These are phyloP conservation scores for Chironomus tentans DNA, from an alignment of 2,888 invertebrate species.

Conservation along the genomic window DNA sequence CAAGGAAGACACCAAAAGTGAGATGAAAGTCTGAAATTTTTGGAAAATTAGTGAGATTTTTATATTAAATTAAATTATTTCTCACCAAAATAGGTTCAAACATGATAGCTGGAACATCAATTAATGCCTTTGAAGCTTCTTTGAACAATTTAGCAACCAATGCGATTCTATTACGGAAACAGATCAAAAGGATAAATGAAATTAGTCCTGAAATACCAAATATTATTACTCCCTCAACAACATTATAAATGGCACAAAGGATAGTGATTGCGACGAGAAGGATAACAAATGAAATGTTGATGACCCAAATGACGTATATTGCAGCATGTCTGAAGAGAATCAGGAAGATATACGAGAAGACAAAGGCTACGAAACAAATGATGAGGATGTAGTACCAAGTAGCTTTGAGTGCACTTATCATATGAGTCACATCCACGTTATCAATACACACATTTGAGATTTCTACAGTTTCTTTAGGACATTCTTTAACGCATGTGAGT, in stretches of 20 bases:
- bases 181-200: slow-evolving; percentile 35
- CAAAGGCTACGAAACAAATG: slow-evolving; percentile 50
- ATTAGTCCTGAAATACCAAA: no score
- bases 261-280: slow-evolving; percentile 35
- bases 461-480: slow-evolving; percentile 33
- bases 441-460: slow-evolving; percentile 37
- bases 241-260: slow-evolving; percentile 33
- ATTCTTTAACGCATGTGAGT: slow-evolving; percentile 32
- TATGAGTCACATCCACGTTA: slow-evolving; percentile 32
- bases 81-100: slow-evolving; percentile 55
- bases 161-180: slow-evolving; percentile 52
- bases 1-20: slow-evolving; percentile 38
- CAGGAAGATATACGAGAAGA: slow-evolving; percentile 46
- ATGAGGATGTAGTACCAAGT: slow-evolving; percentile 52
- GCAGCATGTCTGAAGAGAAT: slow-evolving; percentile 49
- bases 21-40: slow-evolving; percentile 42
- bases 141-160: slow-evolving; percentile 54
- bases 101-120: slow-evolving; percentile 51
- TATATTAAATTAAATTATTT: slow-evolving; percentile 35
- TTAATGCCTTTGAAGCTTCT: slow-evolving; percentile 57
- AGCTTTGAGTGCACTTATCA: slow-evolving; percentile 28
- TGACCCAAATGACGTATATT: slow-evolving; percentile 52
- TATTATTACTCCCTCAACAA: slow-evolving; percentile 47
- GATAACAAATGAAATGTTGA: slow-evolving; percentile 46
- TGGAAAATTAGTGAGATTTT: no score